These are phyloP conservation scores for Ctenopoma multispine DNA, from an alignment of 2,797 vertebrate genomes.

Conservation along the genomic window DNA sequence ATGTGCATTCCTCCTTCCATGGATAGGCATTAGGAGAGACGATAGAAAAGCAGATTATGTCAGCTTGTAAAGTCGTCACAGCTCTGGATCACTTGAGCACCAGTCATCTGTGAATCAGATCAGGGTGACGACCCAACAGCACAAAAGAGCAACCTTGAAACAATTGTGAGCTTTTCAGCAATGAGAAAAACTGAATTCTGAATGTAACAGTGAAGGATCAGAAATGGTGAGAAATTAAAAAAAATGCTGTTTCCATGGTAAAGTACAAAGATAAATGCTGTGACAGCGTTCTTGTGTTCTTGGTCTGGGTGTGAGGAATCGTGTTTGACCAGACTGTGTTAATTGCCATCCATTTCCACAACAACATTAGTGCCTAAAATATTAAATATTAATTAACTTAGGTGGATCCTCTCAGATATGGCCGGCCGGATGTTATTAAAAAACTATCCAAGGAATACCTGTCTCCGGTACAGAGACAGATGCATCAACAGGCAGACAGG, in stretches of 20 bases:
- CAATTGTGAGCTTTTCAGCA: conserved; percentile 40
- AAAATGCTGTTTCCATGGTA: conserved; percentile 48
- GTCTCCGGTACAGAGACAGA: conserved; percentile 1
- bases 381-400: conserved; percentile 66
- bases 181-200: conserved; percentile 19
- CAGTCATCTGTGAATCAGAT: conserved; percentile 25
- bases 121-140: conserved; percentile 19
- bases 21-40: conserved; percentile 14
- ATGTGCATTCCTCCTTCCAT: not conserved
- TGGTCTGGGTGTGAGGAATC: conserved; percentile 33
- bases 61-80: conserved; percentile 1
- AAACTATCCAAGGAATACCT: conserved; percentile 2
- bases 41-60: conserved; percentile 5
- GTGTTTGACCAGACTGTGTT: conserved; percentile 58
- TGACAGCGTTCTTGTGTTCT: conserved; percentile 72
- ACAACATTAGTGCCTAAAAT: conserved; percentile 24
- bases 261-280: conserved; percentile 44
- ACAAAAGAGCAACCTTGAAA: conserved; percentile 55
- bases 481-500: not conserved
- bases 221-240: conserved; percentile 31
- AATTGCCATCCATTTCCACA: conserved; percentile 51
- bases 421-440: not conserved
- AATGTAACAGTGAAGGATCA: conserved; percentile 59
- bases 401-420: conserved; percentile 32
- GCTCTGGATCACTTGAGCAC: conserved; percentile 9